A percentile compares a stretch with the other conserved stretches of the same genome.
phyloP scores from a whole-genome alignment of 92 coral and sea anemone species.

The Blastomussa wellsi region DNA sequence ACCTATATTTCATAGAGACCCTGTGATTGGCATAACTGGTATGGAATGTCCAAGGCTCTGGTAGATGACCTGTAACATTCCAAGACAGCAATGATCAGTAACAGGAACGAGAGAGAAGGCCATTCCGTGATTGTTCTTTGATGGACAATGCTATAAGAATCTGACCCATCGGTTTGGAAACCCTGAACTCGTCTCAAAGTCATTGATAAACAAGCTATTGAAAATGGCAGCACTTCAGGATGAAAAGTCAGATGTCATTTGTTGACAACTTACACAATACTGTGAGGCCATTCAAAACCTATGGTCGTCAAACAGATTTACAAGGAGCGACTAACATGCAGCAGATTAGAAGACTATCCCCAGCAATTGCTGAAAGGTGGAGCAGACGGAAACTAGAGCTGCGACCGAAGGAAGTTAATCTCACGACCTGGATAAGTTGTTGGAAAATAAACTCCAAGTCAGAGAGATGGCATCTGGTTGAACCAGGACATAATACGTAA shows the following conservation, averaged over 20 bases:
- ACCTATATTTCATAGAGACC: neutral
- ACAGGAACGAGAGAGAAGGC: neutral
- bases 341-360: neutral
- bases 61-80: neutral
- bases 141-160: slow-evolving; percentile 27
- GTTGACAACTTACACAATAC: slow-evolving; percentile 27
- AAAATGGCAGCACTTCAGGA: slow-evolving; percentile 22
- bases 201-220: slow-evolving; percentile 1
- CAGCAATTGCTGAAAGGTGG: slow-evolving; percentile 32
- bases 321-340: slow-evolving; percentile 40
- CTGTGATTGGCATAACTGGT: neutral
- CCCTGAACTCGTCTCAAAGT: slow-evolving; percentile 34
- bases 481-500: neutral
- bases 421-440: neutral
- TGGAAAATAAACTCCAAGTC: neutral
- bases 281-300: slow-evolving; percentile 19
- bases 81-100: neutral
- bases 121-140: slow-evolving; percentile 38
- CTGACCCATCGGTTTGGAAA: slow-evolving; percentile 26
- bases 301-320: slow-evolving; percentile 22
- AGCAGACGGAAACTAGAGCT: neutral
- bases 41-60: neutral
- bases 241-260: neutral
- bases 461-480: neutral
- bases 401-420: neutral